A percentile compares a stretch with the other conserved stretches of the same genome.
These are phyloP conservation scores for Cyaniris semiargus DNA, from an alignment of 2,888 invertebrate genomes.

Conservation along the genomic window DNA sequence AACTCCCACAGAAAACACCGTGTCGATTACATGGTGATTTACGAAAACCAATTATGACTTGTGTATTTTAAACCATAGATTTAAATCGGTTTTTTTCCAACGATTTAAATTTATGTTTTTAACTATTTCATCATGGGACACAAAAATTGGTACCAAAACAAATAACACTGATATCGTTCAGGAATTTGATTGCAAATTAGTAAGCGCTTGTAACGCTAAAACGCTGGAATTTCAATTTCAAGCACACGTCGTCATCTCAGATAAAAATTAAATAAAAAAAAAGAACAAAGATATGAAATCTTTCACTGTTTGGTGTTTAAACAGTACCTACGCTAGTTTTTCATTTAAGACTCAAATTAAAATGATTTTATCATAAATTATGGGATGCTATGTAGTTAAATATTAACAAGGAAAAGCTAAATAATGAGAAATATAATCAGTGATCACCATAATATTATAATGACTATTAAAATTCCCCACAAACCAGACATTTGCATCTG, in stretches of 20 bases:
- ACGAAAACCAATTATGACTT: slow-evolving; percentile 4
- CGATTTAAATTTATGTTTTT: too few relatives aligned
- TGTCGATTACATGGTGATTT: slow-evolving; percentile 5
- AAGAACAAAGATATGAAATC: background rate
- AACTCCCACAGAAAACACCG: slow-evolving; percentile 42
- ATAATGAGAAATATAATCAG: background rate
- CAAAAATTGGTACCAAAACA: background rate
- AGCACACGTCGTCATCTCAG: background rate
- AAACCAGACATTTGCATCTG: background rate
- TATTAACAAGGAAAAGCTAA: background rate
- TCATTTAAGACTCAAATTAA: background rate
- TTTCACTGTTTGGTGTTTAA: background rate
- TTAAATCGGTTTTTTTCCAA: background rate
- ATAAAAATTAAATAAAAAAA: background rate
- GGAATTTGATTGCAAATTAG: slow-evolving; percentile 15
- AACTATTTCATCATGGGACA: background rate
- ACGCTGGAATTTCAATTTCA: background rate
- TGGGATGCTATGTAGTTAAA: background rate
- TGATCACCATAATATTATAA: background rate
- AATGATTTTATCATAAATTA: background rate
- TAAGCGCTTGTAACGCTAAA: background rate
- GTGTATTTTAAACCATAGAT: background rate
- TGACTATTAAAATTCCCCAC: background rate
- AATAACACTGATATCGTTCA: background rate
- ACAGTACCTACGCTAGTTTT: too few relatives aligned